phyloP scores from a whole-genome alignment of 2,888 invertebrate species.

The Stenchaetothrips biformis region DNA sequence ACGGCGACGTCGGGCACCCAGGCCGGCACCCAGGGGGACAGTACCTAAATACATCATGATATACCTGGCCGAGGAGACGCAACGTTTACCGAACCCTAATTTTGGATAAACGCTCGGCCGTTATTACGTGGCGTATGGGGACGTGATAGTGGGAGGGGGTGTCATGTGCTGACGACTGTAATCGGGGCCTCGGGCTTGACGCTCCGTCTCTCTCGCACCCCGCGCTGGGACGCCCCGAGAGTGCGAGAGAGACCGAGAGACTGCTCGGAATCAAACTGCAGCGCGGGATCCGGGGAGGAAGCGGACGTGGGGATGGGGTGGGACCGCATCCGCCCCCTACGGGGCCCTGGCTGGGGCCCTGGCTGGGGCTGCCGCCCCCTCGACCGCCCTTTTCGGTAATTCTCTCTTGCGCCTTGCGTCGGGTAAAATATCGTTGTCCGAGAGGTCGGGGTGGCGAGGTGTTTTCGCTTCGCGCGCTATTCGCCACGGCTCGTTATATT shows the following conservation, averaged over 20 bases:
- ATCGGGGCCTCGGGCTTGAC: background rate
- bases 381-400: too few relatives aligned
- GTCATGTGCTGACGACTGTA: slow-evolving; percentile 24
- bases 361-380: too few relatives aligned
- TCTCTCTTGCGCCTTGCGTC: too few relatives aligned
- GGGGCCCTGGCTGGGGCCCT: too few relatives aligned
- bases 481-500: slow-evolving; percentile 18
- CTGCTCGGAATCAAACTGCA: too few relatives aligned
- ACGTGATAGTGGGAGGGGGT: slow-evolving; percentile 22
- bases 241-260: too few relatives aligned
- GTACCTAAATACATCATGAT: slow-evolving; percentile 6
- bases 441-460: background rate
- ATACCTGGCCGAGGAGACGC: background rate
- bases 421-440: too few relatives aligned
- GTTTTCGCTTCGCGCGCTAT: slow-evolving; percentile 13
- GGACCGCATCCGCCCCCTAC: background rate
- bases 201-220: background rate
- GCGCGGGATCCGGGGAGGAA: slow-evolving; percentile 6
- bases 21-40: background rate
- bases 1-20: too few relatives aligned
- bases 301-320: background rate
- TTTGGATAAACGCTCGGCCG: slow-evolving; percentile 7
- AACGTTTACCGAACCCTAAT: slow-evolving; percentile 21
- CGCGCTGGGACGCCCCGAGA: too few relatives aligned
- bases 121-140: slow-evolving; percentile 7